Evolutionary conservation across 1,140 invertebrate genomes (phyloP), one percentile per base, ranked within the genome.

Genomic region (Pygmarrhopalites habei): DNA sequence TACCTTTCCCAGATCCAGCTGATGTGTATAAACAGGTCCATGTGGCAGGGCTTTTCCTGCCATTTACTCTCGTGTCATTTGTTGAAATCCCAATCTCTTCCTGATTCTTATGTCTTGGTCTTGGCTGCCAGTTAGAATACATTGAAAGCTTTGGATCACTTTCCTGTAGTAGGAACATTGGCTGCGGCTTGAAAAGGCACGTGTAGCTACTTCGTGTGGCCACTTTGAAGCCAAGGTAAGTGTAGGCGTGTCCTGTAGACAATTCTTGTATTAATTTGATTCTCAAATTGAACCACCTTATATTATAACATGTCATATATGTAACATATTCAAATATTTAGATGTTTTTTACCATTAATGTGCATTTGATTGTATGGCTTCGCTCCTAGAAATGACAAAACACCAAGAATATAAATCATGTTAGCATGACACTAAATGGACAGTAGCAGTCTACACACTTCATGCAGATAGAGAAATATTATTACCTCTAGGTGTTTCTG

Each of bases 241-340:
- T 95, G 75, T 94, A 95, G 28, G 91, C 90, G 73, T 94, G 89
- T 0, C 92, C 92, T 75, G 93, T 90, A 32, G n/a, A n/a, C n/a
- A n/a, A n/a, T n/a, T n/a, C n/a, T n/a, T n/a, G n/a, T n/a, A n/a
- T n/a, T n/a, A n/a, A n/a, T n/a, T n/a, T n/a, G n/a, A n/a, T n/a
- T n/a, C n/a, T n/a, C n/a, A n/a, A n/a, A n/a, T n/a, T n/a, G n/a
- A n/a, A n/a, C n/a, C n/a, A n/a, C n/a, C n/a, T n/a, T n/a, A n/a
- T n/a, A n/a, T n/a, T n/a, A n/a, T n/a, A n/a, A n/a, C n/a, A n/a
- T n/a, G n/a, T n/a, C n/a, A n/a, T n/a, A n/a, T n/a, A n/a, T n/a
- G n/a, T n/a, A n/a, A n/a, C n/a, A n/a, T n/a, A n/a, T n/a, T n/a
- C n/a, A n/a, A n/a, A n/a, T n/a, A n/a, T n/a, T n/a, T n/a, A n/a